These are phyloP conservation scores for Laupala kohalensis DNA, from an alignment of 1,140 invertebrate species.

Conservation along the genomic window DNA sequence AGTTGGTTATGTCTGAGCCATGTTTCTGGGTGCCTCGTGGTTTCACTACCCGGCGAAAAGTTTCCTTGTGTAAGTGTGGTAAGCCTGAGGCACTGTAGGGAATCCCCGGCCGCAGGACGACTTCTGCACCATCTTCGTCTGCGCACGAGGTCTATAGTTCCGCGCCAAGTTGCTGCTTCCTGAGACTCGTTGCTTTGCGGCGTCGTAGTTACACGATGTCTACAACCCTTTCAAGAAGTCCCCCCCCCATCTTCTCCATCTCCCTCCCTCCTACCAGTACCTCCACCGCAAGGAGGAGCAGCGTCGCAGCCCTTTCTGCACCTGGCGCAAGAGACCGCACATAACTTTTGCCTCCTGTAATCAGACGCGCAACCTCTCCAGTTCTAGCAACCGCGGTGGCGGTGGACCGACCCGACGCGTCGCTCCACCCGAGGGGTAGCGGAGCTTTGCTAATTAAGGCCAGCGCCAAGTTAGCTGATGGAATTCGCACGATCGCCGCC, in stretches of 20 bases:
- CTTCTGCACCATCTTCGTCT: no score
- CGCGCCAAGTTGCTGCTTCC: no score
- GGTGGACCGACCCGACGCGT: not conserved
- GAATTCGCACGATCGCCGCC: not conserved
- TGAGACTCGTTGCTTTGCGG: not conserved
- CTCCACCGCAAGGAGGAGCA: no score
- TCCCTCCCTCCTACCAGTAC: not conserved
- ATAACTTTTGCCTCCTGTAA: not conserved
- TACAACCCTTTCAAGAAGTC: not conserved
- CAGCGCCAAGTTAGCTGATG: not conserved
- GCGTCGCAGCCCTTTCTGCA: not conserved
- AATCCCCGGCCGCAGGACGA: no score
- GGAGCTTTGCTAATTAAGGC: not conserved
- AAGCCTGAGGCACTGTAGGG: no score
- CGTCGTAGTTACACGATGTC: not conserved
- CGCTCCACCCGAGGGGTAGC: not conserved
- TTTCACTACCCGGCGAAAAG: no score
- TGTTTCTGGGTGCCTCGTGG: no score
- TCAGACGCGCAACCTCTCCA: not conserved
- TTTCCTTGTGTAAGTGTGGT: no score
- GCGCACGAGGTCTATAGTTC: no score
- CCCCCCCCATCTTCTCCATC: not conserved
- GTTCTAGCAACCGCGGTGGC: not conserved
- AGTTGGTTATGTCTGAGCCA: no score
- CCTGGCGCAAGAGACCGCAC: not conserved